phyloP scores from a whole-genome alignment of 1,140 invertebrate species.

The Atta cephalotes region DNA sequence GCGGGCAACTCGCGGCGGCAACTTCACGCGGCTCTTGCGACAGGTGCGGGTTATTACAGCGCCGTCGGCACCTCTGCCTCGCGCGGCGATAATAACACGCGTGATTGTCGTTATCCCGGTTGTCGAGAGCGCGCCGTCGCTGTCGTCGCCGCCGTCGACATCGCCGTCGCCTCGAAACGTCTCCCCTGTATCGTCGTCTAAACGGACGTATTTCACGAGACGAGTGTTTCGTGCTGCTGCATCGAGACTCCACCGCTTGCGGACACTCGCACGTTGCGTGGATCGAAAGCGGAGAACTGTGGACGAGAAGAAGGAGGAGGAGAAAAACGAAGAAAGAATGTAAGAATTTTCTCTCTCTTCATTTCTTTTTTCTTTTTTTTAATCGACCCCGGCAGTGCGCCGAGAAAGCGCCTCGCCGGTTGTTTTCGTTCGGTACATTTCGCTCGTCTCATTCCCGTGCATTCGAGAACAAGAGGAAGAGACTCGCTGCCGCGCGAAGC shows the following conservation, averaged over 20 bases:
- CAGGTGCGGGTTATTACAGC: constrained; percentile 54
- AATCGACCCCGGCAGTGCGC: not conserved
- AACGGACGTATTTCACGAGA: not conserved
- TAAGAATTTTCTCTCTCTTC: constrained; percentile 2
- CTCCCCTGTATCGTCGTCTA: not conserved
- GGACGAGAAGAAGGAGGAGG: not conserved
- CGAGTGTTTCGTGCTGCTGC: not conserved
- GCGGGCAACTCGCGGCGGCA: constrained; percentile 19
- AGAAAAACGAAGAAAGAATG: not conserved
- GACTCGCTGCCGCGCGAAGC: not conserved
- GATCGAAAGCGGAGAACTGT: not conserved
- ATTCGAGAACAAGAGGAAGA: constrained; percentile 12
- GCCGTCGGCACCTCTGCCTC: constrained; percentile 19
- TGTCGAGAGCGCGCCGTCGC: not conserved
- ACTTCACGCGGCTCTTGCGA: constrained; percentile 42
- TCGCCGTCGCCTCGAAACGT: not conserved
- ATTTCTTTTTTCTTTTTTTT: not conserved
- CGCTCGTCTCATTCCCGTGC: not conserved
- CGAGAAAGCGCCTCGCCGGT: not conserved
- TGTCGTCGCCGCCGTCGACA: not conserved
- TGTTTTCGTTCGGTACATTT: not conserved
- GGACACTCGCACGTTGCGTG: not conserved
- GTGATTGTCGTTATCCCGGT: constrained; percentile 10
- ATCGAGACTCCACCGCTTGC: not conserved
- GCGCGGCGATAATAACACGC: constrained; percentile 31